Base-by-base conservation (phyloP, 1,140 invertebrate genomes). In the Pseudomyrmex sp. region DNA sequence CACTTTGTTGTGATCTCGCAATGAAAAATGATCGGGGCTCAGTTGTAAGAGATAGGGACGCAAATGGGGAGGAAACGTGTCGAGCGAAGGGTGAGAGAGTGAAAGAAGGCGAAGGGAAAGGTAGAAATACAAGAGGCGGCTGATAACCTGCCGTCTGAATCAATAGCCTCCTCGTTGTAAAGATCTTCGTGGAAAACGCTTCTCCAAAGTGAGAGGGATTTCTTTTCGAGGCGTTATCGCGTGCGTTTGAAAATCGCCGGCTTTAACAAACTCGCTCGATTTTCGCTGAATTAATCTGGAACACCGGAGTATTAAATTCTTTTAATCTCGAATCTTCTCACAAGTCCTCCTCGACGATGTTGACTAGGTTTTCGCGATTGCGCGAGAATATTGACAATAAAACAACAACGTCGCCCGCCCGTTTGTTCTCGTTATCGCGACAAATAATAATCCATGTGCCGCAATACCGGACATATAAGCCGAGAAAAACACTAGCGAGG, bases 361-460 rank as follows among this genome's bases (percentile, higher is more conserved):
- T 18, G 58, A 35, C 15, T 52, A 59, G 79, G 44, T 72, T 82
- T 48, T 73, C 70, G 26, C 46, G 26, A 65, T 75, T 50, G 59
- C 48, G 80, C 35, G 15, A 23, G 72, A 82, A 82, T 82, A 74
- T 73, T 48, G 72, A 82, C 61, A 59, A 69, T 80, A 72, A 80
- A 80, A 80, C 66, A 54, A 59, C 35, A 4, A 35, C 35, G 35
- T 7, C 35, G 35, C 0, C 8, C 54, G 15, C 52, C 58, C 66
- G 76, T 80, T 70, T 35, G n/a, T 80, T 80, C 66, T 80, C 66
- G 76, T 80, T 80, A 80, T 20, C 66, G 46, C 56, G 66, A 72
- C 76, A 80, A 72, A 80, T 80, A 80, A 80, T 80, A 80, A 80
- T 58, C 76, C 20, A 44, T 0, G 54, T 9, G 46, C 54, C 66